phyloP scores from a whole-genome alignment of 2,113 vertebrate genomes.

The Lasiurus borealis region DNA sequence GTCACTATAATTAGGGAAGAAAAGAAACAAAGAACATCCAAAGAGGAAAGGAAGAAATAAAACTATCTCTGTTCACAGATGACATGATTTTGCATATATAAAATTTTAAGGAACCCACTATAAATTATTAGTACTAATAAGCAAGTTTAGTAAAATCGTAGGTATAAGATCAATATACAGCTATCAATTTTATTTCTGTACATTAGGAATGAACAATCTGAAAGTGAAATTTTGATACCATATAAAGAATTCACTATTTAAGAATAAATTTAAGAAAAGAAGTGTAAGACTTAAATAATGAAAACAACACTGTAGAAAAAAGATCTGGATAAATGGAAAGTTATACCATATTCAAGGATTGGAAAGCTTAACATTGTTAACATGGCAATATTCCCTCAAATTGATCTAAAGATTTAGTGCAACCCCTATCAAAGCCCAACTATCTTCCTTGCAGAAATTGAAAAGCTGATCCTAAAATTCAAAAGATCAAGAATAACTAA shows the following conservation, averaged over 20 bases:
- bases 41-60: background rate
- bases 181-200: background rate
- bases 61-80: background rate
- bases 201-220: background rate
- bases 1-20: background rate
- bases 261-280: too few relatives aligned
- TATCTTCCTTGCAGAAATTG: background rate
- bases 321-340: too few relatives aligned
- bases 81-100: background rate
- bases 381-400: background rate
- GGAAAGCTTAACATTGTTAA: background rate
- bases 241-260: background rate
- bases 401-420: background rate
- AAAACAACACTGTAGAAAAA: too few relatives aligned
- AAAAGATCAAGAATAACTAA: background rate
- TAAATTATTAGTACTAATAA: background rate
- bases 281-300: too few relatives aligned
- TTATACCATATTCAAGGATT: background rate
- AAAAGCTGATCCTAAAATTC: background rate
- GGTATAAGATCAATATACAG: too few relatives aligned
- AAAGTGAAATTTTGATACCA: background rate
- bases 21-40: background rate
- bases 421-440: background rate
- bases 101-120: background rate
- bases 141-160: background rate